Percentiles rank a stretch among this genome's conserved stretches.
phyloP scores from a whole-genome alignment of 1,140 invertebrate genomes.

The Drosophila littoralis region DNA sequence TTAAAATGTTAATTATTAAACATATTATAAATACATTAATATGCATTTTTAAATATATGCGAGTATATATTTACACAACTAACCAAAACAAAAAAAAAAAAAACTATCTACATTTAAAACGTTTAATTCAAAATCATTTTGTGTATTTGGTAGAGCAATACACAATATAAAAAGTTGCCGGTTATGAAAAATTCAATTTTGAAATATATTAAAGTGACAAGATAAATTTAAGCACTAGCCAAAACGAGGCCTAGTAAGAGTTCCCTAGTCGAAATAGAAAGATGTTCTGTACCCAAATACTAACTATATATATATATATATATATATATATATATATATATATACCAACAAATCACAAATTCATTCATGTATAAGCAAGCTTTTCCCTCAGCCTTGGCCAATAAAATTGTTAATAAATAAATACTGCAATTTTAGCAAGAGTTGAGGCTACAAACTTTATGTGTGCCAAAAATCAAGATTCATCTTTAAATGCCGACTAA shows the following conservation, averaged over 20 bases:
- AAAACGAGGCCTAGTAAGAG: background rate
- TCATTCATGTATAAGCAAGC: no score
- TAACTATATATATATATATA: no score
- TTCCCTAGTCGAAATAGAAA: background rate
- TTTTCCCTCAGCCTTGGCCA: no score
- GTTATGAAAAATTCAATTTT: constrained; percentile 14
- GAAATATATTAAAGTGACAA: background rate
- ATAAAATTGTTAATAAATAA: no score
- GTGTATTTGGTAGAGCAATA: constrained; percentile 15
- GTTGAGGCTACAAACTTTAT: background rate
- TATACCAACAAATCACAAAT: no score
- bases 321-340: no score
- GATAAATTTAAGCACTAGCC: background rate
- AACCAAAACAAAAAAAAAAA: constrained; percentile 35
- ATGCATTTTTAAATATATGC: constrained; percentile 44
- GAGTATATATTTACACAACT: constrained; percentile 41
- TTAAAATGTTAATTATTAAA: constrained; percentile 55
- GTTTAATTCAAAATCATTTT: background rate
- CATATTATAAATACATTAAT: constrained; percentile 40
- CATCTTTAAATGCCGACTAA: background rate
- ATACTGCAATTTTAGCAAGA: no score
- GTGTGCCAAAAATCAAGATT: background rate
- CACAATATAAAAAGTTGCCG: background rate
- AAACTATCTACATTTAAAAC: background rate
- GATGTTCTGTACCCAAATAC: background rate